These are phyloP conservation scores for Limanda limanda DNA, from an alignment of 2,113 vertebrate species.

Conservation along the genomic window DNA sequence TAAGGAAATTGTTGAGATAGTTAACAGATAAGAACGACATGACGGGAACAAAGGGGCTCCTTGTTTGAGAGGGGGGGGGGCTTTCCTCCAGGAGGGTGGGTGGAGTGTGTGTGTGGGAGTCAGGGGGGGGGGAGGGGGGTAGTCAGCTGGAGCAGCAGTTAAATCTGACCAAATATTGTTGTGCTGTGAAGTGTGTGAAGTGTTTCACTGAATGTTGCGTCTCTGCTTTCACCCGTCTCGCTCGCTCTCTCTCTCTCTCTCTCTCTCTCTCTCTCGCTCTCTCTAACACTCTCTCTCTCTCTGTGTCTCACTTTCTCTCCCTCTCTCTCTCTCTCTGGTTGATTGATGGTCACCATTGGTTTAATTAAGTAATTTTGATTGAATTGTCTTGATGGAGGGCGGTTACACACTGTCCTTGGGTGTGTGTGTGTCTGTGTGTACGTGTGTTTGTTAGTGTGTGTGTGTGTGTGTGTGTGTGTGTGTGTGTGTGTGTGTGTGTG, in stretches of 20 bases:
- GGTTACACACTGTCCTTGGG: constrained; percentile 27
- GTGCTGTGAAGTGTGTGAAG: constrained; percentile 18
- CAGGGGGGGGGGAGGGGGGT: too few relatives aligned
- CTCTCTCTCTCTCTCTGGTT: neutral
- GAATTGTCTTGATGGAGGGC: constrained; percentile 40
- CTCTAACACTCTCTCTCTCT: constrained; percentile 9
- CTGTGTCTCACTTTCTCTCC: neutral
- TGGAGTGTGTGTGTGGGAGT: neutral
- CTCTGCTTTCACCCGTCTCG: too few relatives aligned
- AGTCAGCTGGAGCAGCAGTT: constrained; percentile 8
- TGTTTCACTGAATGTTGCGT: neutral
- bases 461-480: neutral
- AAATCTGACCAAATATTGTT: constrained; percentile 51
- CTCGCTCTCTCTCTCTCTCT: constrained; percentile 4
- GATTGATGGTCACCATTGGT: constrained; percentile 24
- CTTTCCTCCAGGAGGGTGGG: neutral
- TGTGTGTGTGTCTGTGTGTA: constrained; percentile 16
- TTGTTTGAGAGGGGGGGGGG: constrained; percentile 51
- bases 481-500: neutral
- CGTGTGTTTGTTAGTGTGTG: constrained; percentile 11
- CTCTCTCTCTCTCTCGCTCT: neutral
- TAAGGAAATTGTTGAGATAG: constrained; percentile 79
- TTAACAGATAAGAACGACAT: constrained; percentile 65
- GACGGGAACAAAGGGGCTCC: constrained; percentile 61
- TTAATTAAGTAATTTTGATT: constrained; percentile 31